These are phyloP conservation scores for Echeneis naucrates DNA, from an alignment of 2,797 vertebrate species.

Conservation along the genomic window DNA sequence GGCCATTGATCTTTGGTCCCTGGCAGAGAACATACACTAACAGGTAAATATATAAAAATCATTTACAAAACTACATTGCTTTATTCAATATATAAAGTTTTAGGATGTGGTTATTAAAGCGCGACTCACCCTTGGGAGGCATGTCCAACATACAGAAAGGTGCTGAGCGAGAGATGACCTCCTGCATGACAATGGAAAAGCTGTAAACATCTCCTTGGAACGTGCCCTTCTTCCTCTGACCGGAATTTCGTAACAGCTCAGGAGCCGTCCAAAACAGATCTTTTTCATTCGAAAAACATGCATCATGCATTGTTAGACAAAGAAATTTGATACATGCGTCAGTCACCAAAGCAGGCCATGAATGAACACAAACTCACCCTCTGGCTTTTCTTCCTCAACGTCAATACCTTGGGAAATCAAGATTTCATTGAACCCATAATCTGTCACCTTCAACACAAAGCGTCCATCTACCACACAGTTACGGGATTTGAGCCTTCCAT, in stretches of 20 bases:
- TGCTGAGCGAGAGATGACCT: constrained; percentile 88
- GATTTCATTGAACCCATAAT: constrained; percentile 90
- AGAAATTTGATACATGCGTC: neutral
- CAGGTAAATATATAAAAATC: too few species aligned
- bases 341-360: neutral
- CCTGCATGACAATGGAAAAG: constrained; percentile 91
- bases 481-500: constrained; percentile 93
- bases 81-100: too few species aligned
- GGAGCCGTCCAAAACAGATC: constrained; percentile 94
- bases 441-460: constrained; percentile 95
- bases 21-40: neutral
- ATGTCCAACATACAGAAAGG: constrained; percentile 95
- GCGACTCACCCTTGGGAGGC: constrained; percentile 84
- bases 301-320: neutral
- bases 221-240: constrained; percentile 80
- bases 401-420: constrained; percentile 82
- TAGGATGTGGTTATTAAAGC: neutral
- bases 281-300: constrained; percentile 54
- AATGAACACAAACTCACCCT: constrained; percentile 79
- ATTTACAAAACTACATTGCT: too few species aligned
- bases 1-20: neutral
- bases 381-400: constrained; percentile 67
- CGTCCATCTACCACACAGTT: constrained; percentile 96
- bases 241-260: constrained; percentile 86
- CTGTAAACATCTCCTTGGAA: constrained; percentile 88